Percentiles rank a stretch among this genome's conserved stretches.
These are phyloP conservation scores for Camelus bactrianus DNA, from an alignment of 2,113 vertebrate genomes.

Conservation along the genomic window DNA sequence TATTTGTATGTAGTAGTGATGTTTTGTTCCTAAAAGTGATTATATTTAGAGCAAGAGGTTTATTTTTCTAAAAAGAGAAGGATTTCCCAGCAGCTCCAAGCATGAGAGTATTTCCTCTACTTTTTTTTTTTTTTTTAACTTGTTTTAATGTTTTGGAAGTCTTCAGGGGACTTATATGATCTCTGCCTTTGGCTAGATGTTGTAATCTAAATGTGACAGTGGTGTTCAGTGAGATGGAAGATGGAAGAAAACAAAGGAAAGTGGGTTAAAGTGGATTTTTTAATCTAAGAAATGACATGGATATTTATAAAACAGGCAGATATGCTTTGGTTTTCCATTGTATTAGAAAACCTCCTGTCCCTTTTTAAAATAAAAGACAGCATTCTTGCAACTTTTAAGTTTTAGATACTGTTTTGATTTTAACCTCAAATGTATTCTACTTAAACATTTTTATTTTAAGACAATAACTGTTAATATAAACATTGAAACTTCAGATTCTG, in stretches of 20 bases:
- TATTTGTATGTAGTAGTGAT: slow-evolving; percentile 18
- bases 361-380: slow-evolving; percentile 31
- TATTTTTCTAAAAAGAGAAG: slow-evolving; percentile 63
- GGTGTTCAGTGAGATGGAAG: slow-evolving; percentile 48
- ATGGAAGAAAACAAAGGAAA: slow-evolving; percentile 4
- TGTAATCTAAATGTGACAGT: neutral
- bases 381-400: slow-evolving; percentile 23
- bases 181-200: slow-evolving; percentile 60
- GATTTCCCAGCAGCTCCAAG: neutral
- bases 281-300: slow-evolving; percentile 58
- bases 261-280: slow-evolving; percentile 49
- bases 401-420: slow-evolving; percentile 59
- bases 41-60: slow-evolving; percentile 62
- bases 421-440: slow-evolving; percentile 29
- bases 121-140: slow-evolving; percentile 51
- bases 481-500: slow-evolving; percentile 45
- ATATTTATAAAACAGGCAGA: neutral
- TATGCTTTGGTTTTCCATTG: slow-evolving; percentile 48
- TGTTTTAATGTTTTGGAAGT: slow-evolving; percentile 59
- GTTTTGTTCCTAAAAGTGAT: slow-evolving; percentile 64
- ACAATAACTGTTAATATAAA: slow-evolving; percentile 38
- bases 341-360: neutral
- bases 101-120: slow-evolving; percentile 27
- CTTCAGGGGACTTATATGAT: neutral
- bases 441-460: slow-evolving; percentile 48